Percentiles rank a stretch among this genome's conserved stretches.
These are phyloP conservation scores for Clarias fuscus DNA, from an alignment of 2,797 vertebrate genomes.

Conservation along the genomic window DNA sequence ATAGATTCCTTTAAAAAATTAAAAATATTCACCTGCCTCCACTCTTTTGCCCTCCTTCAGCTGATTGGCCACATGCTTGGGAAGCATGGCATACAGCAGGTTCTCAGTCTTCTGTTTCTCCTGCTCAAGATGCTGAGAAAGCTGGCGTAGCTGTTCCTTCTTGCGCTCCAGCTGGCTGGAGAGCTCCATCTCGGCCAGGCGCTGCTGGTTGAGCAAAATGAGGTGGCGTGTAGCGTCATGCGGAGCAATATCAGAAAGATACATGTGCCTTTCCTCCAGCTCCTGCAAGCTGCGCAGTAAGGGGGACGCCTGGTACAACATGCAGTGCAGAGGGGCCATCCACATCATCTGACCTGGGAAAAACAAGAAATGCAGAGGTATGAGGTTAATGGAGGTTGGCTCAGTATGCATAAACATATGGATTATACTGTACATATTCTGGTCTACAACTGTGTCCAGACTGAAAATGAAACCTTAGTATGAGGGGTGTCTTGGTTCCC, in stretches of 20 bases:
- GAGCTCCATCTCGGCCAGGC: slow-evolving; percentile 76
- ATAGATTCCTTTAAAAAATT: neutral
- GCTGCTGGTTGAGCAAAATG: slow-evolving; percentile 79
- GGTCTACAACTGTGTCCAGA: neutral
- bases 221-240: slow-evolving; percentile 75
- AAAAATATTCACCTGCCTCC: slow-evolving; percentile 65
- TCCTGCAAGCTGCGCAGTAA: slow-evolving; percentile 76
- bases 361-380: neutral
- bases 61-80: slow-evolving; percentile 75
- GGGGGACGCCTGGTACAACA: slow-evolving; percentile 75
- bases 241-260: slow-evolving; percentile 74
- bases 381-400: neutral
- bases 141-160: slow-evolving; percentile 77
- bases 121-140: slow-evolving; percentile 72
- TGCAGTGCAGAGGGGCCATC: slow-evolving; percentile 72
- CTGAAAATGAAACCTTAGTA: neutral
- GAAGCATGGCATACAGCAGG: slow-evolving; percentile 77
- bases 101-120: slow-evolving; percentile 81
- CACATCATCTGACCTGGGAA: slow-evolving; percentile 77
- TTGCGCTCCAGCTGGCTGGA: slow-evolving; percentile 80
- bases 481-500: neutral
- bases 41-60: slow-evolving; percentile 79
- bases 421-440: neutral
- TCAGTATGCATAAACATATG: neutral
- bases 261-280: slow-evolving; percentile 70